These are phyloP conservation scores for Sthenelais limicola DNA, from an alignment of 2,888 invertebrate species.

Conservation along the genomic window DNA sequence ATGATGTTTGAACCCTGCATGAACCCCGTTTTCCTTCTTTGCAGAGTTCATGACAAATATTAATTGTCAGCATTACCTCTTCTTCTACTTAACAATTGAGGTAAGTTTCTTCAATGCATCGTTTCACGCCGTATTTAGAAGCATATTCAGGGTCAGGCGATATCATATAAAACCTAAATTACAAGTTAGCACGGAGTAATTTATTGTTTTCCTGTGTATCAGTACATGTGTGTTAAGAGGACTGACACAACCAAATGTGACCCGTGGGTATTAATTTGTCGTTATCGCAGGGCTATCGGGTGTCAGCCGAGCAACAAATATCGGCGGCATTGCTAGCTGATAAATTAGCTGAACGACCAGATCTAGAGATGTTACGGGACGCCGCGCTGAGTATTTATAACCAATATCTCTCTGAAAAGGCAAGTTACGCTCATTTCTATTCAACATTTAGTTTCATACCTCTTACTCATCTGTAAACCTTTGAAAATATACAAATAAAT, in stretches of 20 bases:
- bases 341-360: slow-evolving; percentile 55
- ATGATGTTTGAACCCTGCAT: not conserved
- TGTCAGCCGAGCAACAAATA: slow-evolving; percentile 82
- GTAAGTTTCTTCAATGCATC: slow-evolving; percentile 70
- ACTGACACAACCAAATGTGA: not conserved
- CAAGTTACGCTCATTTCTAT: slow-evolving; percentile 45
- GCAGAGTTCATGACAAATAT: slow-evolving; percentile 81
- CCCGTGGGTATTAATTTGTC: too few species aligned
- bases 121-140: too few species aligned
- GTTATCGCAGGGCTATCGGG: slow-evolving; percentile 74
- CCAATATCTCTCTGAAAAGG: slow-evolving; percentile 84
- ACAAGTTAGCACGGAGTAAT: too few species aligned
- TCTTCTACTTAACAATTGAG: slow-evolving; percentile 86
- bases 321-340: slow-evolving; percentile 58
- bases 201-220: too few species aligned
- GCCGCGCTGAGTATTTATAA: slow-evolving; percentile 83
- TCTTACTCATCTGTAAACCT: too few species aligned
- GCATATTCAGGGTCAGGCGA: too few species aligned
- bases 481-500: too few species aligned
- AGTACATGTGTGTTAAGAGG: too few species aligned
- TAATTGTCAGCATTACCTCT: slow-evolving; percentile 81
- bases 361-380: slow-evolving; percentile 75
- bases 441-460: too few species aligned
- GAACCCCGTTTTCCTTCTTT: slow-evolving; percentile 50
- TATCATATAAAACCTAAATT: too few species aligned